A percentile compares a stretch with the other conserved stretches of the same genome.
These are phyloP conservation scores for Odontamblyopus rebecca DNA, from an alignment of 2,797 vertebrate species.

Conservation along the genomic window DNA sequence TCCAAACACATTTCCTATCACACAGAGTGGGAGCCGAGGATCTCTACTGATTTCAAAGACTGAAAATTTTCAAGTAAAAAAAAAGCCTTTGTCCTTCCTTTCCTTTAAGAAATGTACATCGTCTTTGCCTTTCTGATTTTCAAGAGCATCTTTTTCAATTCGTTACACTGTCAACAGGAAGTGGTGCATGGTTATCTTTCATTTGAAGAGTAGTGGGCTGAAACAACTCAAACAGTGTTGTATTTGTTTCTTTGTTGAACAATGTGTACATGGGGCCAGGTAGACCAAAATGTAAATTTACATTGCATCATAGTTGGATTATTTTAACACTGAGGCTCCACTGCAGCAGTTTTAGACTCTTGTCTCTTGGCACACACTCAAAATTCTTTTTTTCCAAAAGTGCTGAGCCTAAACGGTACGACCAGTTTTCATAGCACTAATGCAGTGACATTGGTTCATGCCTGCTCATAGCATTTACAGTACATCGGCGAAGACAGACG, in stretches of 20 bases:
- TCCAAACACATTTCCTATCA: constrained; percentile 39
- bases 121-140: constrained; percentile 31
- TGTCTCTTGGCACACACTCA: constrained; percentile 16
- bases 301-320: constrained; percentile 54
- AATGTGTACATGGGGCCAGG: constrained; percentile 45
- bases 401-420: constrained; percentile 68
- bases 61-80: constrained; percentile 23
- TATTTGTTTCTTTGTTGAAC: constrained; percentile 44
- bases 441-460: constrained; percentile 35
- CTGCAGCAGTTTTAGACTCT: constrained; percentile 51
- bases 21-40: constrained; percentile 41
- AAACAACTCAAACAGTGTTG: constrained; percentile 28
- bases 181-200: constrained; percentile 49
- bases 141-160: constrained; percentile 34
- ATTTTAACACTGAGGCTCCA: constrained; percentile 57
- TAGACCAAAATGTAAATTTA: constrained; percentile 62
- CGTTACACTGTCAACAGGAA: constrained; percentile 46
- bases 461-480: constrained; percentile 56
- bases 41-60: constrained; percentile 27
- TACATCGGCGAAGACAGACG: constrained; percentile 54
- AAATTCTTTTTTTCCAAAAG: constrained; percentile 44
- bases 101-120: constrained; percentile 48
- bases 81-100: constrained; percentile 39
- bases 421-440: constrained; percentile 46
- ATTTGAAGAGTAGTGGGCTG: constrained; percentile 7